Percentiles rank a stretch among this genome's conserved stretches.
These are phyloP conservation scores for Nesospiza acunhae DNA, from an alignment of 2,113 vertebrate genomes.

Conservation along the genomic window DNA sequence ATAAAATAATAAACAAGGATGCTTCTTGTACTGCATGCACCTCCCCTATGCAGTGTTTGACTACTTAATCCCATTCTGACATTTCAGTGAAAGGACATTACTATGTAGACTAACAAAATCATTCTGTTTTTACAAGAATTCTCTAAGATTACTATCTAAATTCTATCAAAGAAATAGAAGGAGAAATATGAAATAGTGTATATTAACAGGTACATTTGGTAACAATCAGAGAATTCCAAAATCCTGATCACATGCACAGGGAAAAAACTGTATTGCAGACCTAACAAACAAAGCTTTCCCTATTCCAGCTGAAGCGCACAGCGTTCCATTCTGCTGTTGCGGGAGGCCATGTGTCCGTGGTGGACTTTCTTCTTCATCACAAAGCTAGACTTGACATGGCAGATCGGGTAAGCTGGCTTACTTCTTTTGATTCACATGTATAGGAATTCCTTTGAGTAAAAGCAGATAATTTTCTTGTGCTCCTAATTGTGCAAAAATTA, in stretches of 20 bases:
- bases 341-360: slow-evolving; percentile 74
- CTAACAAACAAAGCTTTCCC: neutral
- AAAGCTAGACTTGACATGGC: slow-evolving; percentile 86
- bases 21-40: neutral
- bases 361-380: slow-evolving; percentile 83
- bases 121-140: neutral
- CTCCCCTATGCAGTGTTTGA: neutral
- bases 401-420: slow-evolving; percentile 81
- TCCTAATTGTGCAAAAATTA: neutral
- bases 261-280: neutral
- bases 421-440: neutral
- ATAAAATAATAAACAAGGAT: neutral
- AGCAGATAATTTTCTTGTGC: neutral
- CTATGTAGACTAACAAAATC: neutral
- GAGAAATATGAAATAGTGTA: neutral
- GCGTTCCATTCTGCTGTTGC: slow-evolving; percentile 89
- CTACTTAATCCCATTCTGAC: neutral
- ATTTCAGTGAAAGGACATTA: neutral
- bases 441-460: neutral
- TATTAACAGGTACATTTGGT: neutral
- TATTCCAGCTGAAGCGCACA: slow-evolving; percentile 80
- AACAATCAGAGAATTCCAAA: neutral
- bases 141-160: neutral
- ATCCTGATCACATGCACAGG: neutral
- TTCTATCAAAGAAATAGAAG: neutral